Evolutionary conservation across 2,888 invertebrate species (phyloP), one percentile per base, ranked within the genome.

Genomic region (Schizotus pectinicornis): DNA sequence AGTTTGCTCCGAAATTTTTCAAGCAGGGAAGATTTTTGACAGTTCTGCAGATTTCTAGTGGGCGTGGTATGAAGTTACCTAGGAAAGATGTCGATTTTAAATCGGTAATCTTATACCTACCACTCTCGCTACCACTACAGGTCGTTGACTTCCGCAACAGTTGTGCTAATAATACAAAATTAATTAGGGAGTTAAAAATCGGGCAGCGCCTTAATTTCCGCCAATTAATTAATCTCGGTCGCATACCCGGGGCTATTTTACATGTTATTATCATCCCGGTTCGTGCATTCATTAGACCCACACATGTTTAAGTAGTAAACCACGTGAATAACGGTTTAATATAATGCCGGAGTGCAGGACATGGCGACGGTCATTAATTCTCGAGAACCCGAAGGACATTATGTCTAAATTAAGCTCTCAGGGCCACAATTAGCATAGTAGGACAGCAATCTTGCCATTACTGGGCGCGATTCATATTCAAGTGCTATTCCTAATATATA

Each of bases 341-440:
- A 64, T 67, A 61, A 64, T 63, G 67, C 67, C 71, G 68, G 70
- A 74, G 71, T 72, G 70, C 65, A 67, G 63, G 65, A 65, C 63
- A 68, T 58, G 68, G 37, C 61, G 64, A 67, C 67, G 62, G 65
- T 65, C 72, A 74, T 74, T 74, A 74, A 72, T 73, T 71, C 65
- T 64, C 54, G 62, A 63, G 67, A 65, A 68, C 68, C 72, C 69
- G 68, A 69, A 72, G 71, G 72, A 72, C 71, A 72, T 74, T 71
- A 72, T 65, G 70, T 72, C 72, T 68, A 70, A 74, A 73, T 74
- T 74, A 72, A 72, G 72, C 71, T 65, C 71, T 71, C 66, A 69
- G 69, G 71, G 71, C 65, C 72, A 67, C 70, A 69, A 74, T 74
- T 73, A 74, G 70, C 74, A 72, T 74, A 71, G 69, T 64, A 62